Evolutionary conservation across 2,888 invertebrate genomes (phyloP).

Genomic region (Polietes domitor): DNA sequence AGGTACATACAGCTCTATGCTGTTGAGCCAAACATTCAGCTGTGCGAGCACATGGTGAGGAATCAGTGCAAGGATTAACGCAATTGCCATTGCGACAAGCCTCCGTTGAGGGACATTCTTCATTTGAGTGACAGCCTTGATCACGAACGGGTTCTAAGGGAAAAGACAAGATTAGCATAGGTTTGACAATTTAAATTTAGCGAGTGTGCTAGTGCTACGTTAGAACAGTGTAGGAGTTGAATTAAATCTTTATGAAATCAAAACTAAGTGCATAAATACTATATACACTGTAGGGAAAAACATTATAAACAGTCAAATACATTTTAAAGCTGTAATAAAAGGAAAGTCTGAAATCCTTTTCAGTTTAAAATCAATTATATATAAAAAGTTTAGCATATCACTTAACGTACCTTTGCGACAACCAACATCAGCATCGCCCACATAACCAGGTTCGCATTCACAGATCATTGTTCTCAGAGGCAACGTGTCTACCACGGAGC

Average conservation of each 20-base stretch:
- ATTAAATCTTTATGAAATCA: slow-evolving; percentile 33
- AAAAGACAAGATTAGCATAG: not conserved
- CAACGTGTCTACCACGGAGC: slow-evolving; percentile 91
- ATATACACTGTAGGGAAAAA: slow-evolving; percentile 36
- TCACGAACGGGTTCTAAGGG: slow-evolving; percentile 77
- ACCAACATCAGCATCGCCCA: slow-evolving; percentile 92
- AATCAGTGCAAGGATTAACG: slow-evolving; percentile 86
- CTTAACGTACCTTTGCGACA: slow-evolving; percentile 87
- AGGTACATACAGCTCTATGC: slow-evolving; percentile 90
- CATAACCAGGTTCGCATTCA: slow-evolving; percentile 90
- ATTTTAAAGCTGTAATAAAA: slow-evolving; percentile 62
- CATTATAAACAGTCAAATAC: slow-evolving; percentile 15
- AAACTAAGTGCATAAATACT: slow-evolving; percentile 17
- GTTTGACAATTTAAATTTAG: not conserved
- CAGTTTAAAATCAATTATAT: not conserved
- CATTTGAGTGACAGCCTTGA: slow-evolving; percentile 86
- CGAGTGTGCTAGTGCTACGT: slow-evolving; percentile 43
- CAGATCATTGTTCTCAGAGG: slow-evolving; percentile 94
- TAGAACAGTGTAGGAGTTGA: slow-evolving; percentile 16
- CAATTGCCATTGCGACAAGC: slow-evolving; percentile 88
- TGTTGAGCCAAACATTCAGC: slow-evolving; percentile 89
- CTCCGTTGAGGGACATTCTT: slow-evolving; percentile 87
- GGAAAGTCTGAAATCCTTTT: slow-evolving; percentile 41
- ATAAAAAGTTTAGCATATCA: not conserved
- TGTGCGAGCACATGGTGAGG: slow-evolving; percentile 88